Conservation (phyloP, 2,888 invertebrate genomes). For the Oxyteleia sp. region DNA sequence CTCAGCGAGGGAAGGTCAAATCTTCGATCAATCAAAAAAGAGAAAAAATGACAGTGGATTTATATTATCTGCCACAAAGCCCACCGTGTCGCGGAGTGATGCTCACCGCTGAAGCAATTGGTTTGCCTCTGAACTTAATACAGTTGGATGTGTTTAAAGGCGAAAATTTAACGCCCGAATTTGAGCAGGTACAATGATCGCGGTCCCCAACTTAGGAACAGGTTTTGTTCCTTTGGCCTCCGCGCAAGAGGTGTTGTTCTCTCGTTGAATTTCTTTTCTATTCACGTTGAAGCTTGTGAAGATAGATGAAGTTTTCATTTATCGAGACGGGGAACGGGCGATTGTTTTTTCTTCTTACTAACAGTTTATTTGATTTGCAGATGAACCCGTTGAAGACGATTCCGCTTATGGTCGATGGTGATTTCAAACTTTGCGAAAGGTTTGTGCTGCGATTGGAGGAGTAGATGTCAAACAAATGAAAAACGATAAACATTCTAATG, state of each 20-base stretch:
- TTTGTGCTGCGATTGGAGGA: too few species aligned
- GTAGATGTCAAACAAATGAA: too few species aligned
- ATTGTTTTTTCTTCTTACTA: too few species aligned
- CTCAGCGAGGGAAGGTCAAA: too few species aligned
- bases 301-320: neutral
- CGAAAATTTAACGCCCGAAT: constrained; percentile 86
- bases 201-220: neutral
- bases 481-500: too few species aligned
- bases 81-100: too few species aligned
- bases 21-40: too few species aligned
- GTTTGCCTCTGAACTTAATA: constrained; percentile 84
- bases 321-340: neutral
- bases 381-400: constrained; percentile 82
- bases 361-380: constrained; percentile 78
- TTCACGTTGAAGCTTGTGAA: neutral
- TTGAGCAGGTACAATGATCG: constrained; percentile 81
- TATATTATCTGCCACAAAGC: too few species aligned
- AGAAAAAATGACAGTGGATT: too few species aligned
- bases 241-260: neutral
- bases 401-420: constrained; percentile 84
- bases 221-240: neutral
- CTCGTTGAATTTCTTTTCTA: neutral
- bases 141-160: constrained; percentile 82
- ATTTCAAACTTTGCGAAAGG: constrained; percentile 84
- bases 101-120: constrained; percentile 86